Conservation (phyloP, 2,888 invertebrate genomes). For the Drosophila picticornis region DNA sequence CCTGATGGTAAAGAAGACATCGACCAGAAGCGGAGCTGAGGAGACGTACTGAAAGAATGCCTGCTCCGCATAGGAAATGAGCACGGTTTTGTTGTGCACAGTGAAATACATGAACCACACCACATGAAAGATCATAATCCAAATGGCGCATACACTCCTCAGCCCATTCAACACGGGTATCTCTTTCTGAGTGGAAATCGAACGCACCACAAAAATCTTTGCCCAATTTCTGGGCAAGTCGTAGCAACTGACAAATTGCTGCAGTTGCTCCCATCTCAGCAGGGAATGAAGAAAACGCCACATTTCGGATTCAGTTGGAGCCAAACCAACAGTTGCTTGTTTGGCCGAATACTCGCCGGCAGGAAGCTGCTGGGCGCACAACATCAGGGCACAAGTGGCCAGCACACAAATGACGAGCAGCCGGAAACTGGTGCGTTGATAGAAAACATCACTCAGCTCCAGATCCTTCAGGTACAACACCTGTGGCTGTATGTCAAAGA, state of each 20-base stretch:
- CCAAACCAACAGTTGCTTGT: conserved; percentile 33
- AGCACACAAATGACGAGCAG: conserved; percentile 71
- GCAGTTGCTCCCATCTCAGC: conserved; percentile 52
- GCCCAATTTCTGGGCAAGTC: conserved; percentile 81
- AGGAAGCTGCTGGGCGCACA: conserved; percentile 66
- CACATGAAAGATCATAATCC: conserved; percentile 85
- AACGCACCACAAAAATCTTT: conserved; percentile 75
- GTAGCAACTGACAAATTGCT: conserved; percentile 81
- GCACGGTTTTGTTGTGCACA: conserved; percentile 83
- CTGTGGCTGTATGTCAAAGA: conserved; percentile 83
- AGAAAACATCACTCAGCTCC: conserved; percentile 80
- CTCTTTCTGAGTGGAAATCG: conserved; percentile 63
- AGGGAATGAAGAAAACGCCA: conserved; percentile 62
- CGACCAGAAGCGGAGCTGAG: conserved; percentile 84
- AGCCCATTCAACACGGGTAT: conserved; percentile 85
- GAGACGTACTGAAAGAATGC: conserved; percentile 84
- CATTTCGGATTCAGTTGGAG: conserved; percentile 64
- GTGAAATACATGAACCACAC: conserved; percentile 85
- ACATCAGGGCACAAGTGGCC: conserved; percentile 73
- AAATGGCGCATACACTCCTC: conserved; percentile 84
- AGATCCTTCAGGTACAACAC: conserved; percentile 84
- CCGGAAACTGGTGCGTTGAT: conserved; percentile 81
- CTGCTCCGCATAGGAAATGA: conserved; percentile 83
- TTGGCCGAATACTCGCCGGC: conserved; percentile 6
- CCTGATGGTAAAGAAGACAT: conserved; percentile 85